These are phyloP conservation scores for Pseudomyrmex concolor DNA, from an alignment of 1,140 invertebrate species.

Conservation along the genomic window DNA sequence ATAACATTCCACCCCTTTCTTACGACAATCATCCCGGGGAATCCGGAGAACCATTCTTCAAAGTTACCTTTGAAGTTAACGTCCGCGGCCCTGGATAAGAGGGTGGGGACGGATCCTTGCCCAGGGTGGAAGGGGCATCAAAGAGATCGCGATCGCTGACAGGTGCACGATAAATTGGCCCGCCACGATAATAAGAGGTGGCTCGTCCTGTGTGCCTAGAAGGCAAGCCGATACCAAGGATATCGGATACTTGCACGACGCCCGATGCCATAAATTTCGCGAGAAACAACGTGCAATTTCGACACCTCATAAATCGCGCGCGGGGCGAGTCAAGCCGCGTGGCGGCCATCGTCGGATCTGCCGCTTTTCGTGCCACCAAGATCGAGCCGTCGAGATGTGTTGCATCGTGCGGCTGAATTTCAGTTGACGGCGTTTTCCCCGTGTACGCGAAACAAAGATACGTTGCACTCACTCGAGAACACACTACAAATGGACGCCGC, in stretches of 20 bases:
- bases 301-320: conserved; percentile 76
- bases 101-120: not conserved
- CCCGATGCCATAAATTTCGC: conserved; percentile 67
- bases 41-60: conserved; percentile 54
- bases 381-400: not conserved
- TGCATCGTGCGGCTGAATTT: conserved; percentile 42
- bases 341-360: conserved; percentile 16
- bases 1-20: conserved; percentile 72
- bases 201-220: conserved; percentile 54
- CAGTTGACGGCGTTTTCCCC: conserved; percentile 29
- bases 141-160: conserved; percentile 74
- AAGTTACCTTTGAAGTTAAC: conserved; percentile 73
- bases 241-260: conserved; percentile 58
- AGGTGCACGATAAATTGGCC: conserved; percentile 74
- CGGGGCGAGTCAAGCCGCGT: not conserved
- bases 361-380: conserved; percentile 30
- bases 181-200: conserved; percentile 70
- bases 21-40: conserved; percentile 65
- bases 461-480: conserved; percentile 4
- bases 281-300: conserved; percentile 76
- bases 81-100: conserved; percentile 30
- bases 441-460: conserved; percentile 44
- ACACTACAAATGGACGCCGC: conserved; percentile 36
- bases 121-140: conserved; percentile 53
- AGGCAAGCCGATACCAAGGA: conserved; percentile 61